Percentiles rank a stretch among this genome's conserved stretches.
phyloP scores from a whole-genome alignment of 2,888 invertebrate species.

The Rotaria macrura region DNA sequence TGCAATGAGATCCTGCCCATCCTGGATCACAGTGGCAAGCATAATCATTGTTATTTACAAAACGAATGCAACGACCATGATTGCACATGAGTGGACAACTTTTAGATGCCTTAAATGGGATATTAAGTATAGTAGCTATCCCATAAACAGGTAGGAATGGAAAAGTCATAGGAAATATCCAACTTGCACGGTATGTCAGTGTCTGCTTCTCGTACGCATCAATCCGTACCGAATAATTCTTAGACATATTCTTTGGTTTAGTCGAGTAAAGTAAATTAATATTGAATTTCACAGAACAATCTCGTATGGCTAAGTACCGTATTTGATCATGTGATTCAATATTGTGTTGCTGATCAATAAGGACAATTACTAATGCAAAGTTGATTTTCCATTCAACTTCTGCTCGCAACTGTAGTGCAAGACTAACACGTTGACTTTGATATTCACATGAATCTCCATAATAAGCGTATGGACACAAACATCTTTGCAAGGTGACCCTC shows the following conservation, averaged over 20 bases:
- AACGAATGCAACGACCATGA: too few species aligned
- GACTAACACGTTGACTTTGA: background rate
- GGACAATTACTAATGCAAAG: background rate
- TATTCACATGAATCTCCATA: too few species aligned
- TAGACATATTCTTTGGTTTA: background rate
- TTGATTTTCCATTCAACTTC: background rate
- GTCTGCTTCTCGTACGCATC: background rate
- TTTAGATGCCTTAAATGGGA: background rate
- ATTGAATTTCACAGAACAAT: too few species aligned
- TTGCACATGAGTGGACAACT: too few species aligned
- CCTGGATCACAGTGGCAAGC: too few species aligned
- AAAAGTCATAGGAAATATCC: background rate
- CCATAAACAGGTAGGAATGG: background rate
- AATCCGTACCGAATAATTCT: background rate
- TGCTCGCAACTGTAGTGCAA: background rate
- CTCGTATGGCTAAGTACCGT: background rate
- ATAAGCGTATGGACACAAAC: background rate
- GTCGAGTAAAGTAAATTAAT: background rate
- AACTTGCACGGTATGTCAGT: background rate
- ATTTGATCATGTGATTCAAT: background rate
- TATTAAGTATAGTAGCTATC: background rate
- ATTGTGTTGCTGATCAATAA: too few species aligned
- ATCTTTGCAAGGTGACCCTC: background rate
- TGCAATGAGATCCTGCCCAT: too few species aligned
- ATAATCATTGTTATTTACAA: too few species aligned